Evolutionary conservation across 2,888 invertebrate genomes (phyloP), one percentile per base, ranked within the genome.

Genomic region (Perizoma affinitatum): DNA sequence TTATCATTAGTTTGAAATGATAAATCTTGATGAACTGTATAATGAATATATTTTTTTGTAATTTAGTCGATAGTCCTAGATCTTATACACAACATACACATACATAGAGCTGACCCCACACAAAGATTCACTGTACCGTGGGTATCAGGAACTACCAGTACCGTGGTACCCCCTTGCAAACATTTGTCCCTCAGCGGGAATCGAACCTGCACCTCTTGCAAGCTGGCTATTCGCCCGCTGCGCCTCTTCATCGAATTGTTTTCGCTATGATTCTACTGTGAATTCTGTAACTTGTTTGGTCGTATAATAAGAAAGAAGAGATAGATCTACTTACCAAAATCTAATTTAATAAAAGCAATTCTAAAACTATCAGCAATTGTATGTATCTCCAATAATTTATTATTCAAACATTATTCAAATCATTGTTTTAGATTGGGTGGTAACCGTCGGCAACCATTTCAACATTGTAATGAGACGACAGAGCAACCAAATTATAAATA

Each of bases 381-480:
- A 60, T 55, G 45, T 60, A 22, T 35, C 36, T 43, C 9, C 45
- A 43, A 52, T 47, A 41, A 49, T 45, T 52, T 55, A 58, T 58
- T 55, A 52, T 58, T 61, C 49, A 65, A 54, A 55, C 46, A 60
- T 55, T 54, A 59, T 50, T 22, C 40, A 61, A 61, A 52, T 44
- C 47, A 52, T 54, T 56, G 53, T 53, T 62, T 54, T 40, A 58
- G 43, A 58, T 47, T 43, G n/a, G 10, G n/a, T 9, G 22, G 22
- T 22, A 22, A 22, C 40, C 36, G 71, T 78, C 78, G 76, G 70
- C 69, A 74, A 69, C 72, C 75, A 78, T 78, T 70, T 22, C 76
- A 76, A 82, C 78, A 78, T 80, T 78, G 76, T 88, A 86, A 88
- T 86, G 83, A 83, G 83, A 81, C 75, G 73, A 56, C 55, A 58